Conservation (phyloP, 1,140 invertebrate species). For the Stegodyphus mimosarum region DNA sequence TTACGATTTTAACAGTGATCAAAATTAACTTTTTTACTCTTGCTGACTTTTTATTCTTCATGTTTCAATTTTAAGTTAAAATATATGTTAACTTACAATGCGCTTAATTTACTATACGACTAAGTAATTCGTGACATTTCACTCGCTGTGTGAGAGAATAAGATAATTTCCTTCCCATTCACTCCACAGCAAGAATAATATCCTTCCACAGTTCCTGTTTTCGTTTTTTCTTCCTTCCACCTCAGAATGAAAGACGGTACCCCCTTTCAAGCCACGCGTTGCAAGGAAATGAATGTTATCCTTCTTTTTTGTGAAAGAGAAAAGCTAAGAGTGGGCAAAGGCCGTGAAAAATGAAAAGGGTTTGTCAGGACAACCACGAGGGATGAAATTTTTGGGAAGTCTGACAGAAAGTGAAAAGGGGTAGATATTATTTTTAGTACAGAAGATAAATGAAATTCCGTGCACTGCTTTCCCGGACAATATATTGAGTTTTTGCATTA, state of each 20-base stretch:
- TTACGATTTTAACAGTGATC: no score
- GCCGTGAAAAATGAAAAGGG: conserved; percentile 5
- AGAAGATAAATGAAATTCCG: not conserved
- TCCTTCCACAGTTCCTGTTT: no score
- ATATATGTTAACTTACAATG: no score
- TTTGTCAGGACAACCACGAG: not conserved
- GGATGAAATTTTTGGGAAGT: not conserved
- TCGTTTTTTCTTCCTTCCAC: not conserved
- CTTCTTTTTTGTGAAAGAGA: conserved; percentile 18
- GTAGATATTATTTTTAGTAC: conserved; percentile 6
- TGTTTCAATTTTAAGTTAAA: no score
- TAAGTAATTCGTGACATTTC: not conserved
- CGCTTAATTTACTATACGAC: no score
- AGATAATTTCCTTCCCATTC: conserved; percentile 37
- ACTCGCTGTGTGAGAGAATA: conserved; percentile 11
- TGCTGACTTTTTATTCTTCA: no score
- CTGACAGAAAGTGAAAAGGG: not conserved
- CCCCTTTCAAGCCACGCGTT: conserved; percentile 18
- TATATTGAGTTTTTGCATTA: not conserved
- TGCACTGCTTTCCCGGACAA: not conserved
- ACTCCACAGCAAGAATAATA: not conserved
- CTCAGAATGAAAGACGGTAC: not conserved
- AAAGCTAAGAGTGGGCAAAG: not conserved
- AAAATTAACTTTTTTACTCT: no score
- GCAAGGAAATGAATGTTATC: conserved; percentile 37